Base-by-base conservation (phyloP, 2,797 vertebrate genomes). In the Enoplosus armatus region DNA sequence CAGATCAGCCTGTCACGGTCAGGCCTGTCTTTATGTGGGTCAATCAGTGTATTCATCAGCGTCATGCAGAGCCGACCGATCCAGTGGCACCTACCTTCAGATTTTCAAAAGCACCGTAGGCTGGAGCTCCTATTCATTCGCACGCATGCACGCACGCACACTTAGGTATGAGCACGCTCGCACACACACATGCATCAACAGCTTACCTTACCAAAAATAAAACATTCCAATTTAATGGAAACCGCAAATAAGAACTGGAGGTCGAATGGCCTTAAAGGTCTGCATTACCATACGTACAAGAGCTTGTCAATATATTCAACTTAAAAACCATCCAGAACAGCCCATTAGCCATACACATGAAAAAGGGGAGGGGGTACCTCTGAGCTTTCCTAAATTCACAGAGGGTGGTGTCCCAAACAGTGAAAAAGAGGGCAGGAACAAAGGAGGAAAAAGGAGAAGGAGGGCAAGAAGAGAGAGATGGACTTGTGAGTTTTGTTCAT, bases 401-500 rank as follows among this genome's bases (percentile, higher is more conserved):
- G 80, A 91, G 88, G 80, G 77, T 75, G 83, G 66, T 69, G 90
- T 89, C 82, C 89, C 84, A 89, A 72, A 90, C 61, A 87, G 65
- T 54, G 76, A 84, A 31, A 85, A 77, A 85, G 79, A 87, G 75
- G 75, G 61, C 55, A 72, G 72, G 45, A 70, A 76, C 29, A 75
- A 18, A 68, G 55, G 59, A 55, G 26, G 31, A 50, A 66, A 64
- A 72, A 55, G 47, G 62, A 72, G 55, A 71, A 64, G 78, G 43
- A 59, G 50, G 75, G 69, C 63, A 84, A 58, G 70, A 72, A 91
- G 91, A 97, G 92, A 97, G 94, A 97, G 95, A 96, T 91, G 95
- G 96, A 92, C 95, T 89, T 95, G 96, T 97, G 94, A 96, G 93
- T 95, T 92, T 94, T 96, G 95, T 95, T 92, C 92, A 94, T 94